Percentiles rank a stretch among this genome's conserved stretches.
phyloP scores from a whole-genome alignment of 2,888 invertebrate genomes.

The Operophtera brumata region DNA sequence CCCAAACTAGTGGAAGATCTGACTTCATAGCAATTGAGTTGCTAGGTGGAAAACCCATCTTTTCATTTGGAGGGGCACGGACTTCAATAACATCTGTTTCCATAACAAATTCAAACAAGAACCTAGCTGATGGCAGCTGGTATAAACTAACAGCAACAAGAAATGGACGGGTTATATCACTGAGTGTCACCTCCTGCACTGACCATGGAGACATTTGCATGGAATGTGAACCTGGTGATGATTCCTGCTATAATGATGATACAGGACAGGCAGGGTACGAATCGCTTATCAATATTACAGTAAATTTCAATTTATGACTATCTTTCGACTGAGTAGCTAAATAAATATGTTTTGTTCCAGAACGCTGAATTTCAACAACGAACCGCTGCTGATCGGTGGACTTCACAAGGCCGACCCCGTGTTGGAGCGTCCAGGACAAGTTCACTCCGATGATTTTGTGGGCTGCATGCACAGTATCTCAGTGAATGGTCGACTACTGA shows the following conservation, averaged over 20 bases:
- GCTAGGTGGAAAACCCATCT: conserved; percentile 89
- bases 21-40: conserved; percentile 96
- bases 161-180: conserved; percentile 92
- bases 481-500: conserved; percentile 91
- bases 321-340: background rate
- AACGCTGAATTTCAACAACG: conserved; percentile 94
- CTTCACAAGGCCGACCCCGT: conserved; percentile 91
- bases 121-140: conserved; percentile 93
- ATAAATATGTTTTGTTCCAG: conserved; percentile 77
- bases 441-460: conserved; percentile 94
- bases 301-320: background rate
- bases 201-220: conserved; percentile 93
- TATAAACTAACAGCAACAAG: conserved; percentile 94
- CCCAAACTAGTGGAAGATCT: conserved; percentile 92
- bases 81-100: conserved; percentile 92
- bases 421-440: conserved; percentile 92
- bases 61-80: conserved; percentile 94
- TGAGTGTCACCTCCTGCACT: conserved; percentile 89
- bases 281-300: background rate
- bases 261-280: conserved; percentile 93
- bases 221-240: conserved; percentile 92
- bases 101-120: conserved; percentile 82
- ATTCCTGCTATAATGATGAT: conserved; percentile 90
- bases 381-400: conserved; percentile 92
- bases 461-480: conserved; percentile 96